Percentiles rank a stretch among this genome's conserved stretches.
These are phyloP conservation scores for Elanus axillaris DNA, from an alignment of 2,113 vertebrate genomes.

Conservation along the genomic window DNA sequence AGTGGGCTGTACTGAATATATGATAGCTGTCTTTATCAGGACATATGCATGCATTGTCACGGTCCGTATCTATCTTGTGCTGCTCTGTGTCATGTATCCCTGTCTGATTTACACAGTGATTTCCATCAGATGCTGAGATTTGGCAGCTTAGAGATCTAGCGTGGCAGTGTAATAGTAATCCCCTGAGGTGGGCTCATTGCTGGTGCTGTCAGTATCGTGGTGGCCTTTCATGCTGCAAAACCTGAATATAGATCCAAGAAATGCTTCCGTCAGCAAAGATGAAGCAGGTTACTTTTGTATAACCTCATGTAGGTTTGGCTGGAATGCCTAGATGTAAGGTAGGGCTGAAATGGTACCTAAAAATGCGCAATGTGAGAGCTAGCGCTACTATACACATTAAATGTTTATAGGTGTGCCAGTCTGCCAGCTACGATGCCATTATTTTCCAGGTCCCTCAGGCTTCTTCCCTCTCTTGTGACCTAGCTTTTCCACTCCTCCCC, in stretches of 20 bases:
- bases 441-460: not conserved
- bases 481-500: not conserved
- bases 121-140: not conserved
- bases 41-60: not conserved
- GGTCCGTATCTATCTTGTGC: not conserved
- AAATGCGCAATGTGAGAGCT: not conserved
- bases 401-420: not conserved
- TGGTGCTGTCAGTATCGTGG: not conserved
- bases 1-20: not conserved
- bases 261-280: not conserved
- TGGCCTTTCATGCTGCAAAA: not conserved
- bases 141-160: not conserved
- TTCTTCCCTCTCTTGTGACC: not conserved
- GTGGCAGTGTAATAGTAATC: not conserved
- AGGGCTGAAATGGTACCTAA: not conserved
- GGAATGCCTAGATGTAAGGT: not conserved
- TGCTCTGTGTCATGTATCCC: not conserved
- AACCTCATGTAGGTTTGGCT: not conserved
- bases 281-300: not conserved
- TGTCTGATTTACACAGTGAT: not conserved
- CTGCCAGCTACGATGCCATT: not conserved
- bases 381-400: not conserved
- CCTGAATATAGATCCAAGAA: not conserved
- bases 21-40: not conserved
- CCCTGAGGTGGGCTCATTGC: not conserved